Evolutionary conservation across 2,888 invertebrate species (phyloP), one percentile per base, ranked within the genome.

Genomic region (Troglohyphantes excavatus): DNA sequence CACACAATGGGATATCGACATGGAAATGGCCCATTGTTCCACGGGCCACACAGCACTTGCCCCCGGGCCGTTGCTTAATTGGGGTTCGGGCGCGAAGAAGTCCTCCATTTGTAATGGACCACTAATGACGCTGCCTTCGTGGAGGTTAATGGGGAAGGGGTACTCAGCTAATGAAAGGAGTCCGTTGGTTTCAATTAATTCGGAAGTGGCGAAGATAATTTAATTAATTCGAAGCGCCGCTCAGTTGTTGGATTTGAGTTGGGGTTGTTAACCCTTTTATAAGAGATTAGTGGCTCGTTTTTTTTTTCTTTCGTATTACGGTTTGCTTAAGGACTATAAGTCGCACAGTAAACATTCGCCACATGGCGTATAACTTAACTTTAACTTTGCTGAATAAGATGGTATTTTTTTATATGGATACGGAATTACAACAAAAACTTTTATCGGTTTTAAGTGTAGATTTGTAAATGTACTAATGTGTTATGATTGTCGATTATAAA

Each of bases 161-260:
- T 46, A 39, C 53, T 27, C 61, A 7, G 33, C 72, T 70, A 81
- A 53, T 39, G 61, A 82, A 82, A 72, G 21, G 70, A 82, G 70
- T 70, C 59, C 82, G 65, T 53, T 75, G 84, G 23, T 53, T 75
- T 63, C 84, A 75, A 84, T 84, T 84, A 84, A 75, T 67, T 75
- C 33, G 33, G 26, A 27, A 33, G 27, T 29, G 17, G 21, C 43
- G 33, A 9, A 23, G 84, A 84, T 84, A 84, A 84, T 75, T 84
- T 46, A 65, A 84, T 75, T 65, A 29, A 75, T n/a, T 33, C 23
- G 7, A 67, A 9, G 13, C 68, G 68, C 17, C 17, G 0, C 53
- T 5, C 53, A 53, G 53, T 53, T 13, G 13, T 17, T 53, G 13
- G 53, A 53, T 53, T 53, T 13, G 5, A 17, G 53, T 53, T n/a